Base-by-base conservation (phyloP, 2,113 vertebrate species). In the Anguilla japonica region DNA sequence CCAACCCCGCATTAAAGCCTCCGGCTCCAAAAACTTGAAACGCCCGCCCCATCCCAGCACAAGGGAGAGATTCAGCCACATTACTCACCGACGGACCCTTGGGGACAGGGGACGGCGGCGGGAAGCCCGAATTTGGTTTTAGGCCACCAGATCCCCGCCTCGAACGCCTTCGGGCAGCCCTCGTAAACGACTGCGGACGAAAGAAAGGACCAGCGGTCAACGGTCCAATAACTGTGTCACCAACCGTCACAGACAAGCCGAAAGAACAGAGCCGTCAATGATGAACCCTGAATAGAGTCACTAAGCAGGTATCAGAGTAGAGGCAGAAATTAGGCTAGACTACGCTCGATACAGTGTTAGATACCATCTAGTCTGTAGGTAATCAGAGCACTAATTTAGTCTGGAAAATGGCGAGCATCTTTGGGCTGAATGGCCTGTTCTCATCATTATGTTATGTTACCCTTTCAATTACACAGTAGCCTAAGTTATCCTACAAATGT, bases 61-160 rank as follows among this genome's bases (percentile, higher is more conserved):
- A 60, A 60, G 57, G 2, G 57, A 60, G 57, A 7, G 14, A 60
- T 11, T 16, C 57, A 9, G 14, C 71, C 26, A 0, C n/a, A 50
- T 80, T 18, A 95, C 96, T 96, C 89, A 98, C 97, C 97, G 34
- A 94, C 91, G 0, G 97, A 97, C 83, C 96, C 96, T 91, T 96
- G 98, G 87, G 97, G 97, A 88, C 97, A 98, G 0, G 96, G 95
- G 91, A 97, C 95, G 0, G 97, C 96, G 13, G 96, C 96, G 6
- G 97, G 97, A 79, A 96, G 96, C 11, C 96, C 97, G 85, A 97
- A 98, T 89, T 95, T 96, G 53, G 97, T 98, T 91, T 95, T 96
- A 2, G 97, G 97, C 97, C 97, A 98, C 97, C 97, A 98, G 92
- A 98, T 97, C 83, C 95, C 96, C 6, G 96, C 95, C 81, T 97